Conservation (phyloP, 2,888 invertebrate genomes). For the Perithous albicinctus region DNA sequence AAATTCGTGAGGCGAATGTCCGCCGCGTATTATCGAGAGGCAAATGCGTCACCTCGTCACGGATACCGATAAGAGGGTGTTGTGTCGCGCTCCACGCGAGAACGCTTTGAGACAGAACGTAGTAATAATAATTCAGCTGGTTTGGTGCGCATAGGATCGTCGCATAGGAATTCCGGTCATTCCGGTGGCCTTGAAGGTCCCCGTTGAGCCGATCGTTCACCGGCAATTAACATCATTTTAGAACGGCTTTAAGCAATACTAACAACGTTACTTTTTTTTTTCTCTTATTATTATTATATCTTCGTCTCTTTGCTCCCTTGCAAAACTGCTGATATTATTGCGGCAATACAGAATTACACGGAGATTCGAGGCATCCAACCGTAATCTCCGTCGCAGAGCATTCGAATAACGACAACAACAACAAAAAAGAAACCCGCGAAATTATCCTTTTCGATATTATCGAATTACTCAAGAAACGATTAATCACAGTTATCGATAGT, state of each 20-base stretch:
- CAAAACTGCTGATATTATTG: conserved; percentile 20
- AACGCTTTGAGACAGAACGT: no score
- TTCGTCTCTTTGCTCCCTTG: conserved; percentile 57
- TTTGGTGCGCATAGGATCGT: conserved; percentile 56
- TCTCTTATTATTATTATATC: conserved; percentile 20
- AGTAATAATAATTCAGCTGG: conserved; percentile 55
- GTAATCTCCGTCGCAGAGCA: background rate
- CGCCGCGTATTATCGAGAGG: background rate
- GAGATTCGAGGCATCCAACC: conserved; percentile 29
- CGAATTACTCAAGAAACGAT: background rate
- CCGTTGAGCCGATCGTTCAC: conserved; percentile 75
- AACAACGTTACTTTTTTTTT: conserved; percentile 21
- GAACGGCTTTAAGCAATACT: conserved; percentile 77
- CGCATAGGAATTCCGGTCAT: conserved; percentile 77
- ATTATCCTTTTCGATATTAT: conserved; percentile 5
- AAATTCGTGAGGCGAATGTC: conserved; percentile 44
- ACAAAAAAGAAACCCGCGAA: background rate
- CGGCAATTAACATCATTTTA: conserved; percentile 79
- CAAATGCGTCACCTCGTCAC: conserved; percentile 52
- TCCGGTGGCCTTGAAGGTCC: conserved; percentile 75
- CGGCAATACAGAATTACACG: conserved; percentile 20
- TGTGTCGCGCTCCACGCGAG: conserved; percentile 12
- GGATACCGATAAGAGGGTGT: conserved; percentile 53
- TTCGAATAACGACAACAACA: background rate
- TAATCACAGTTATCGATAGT: conserved; percentile 27